phyloP scores from a whole-genome alignment of 2,113 vertebrate species.

The Corapipo altera region DNA sequence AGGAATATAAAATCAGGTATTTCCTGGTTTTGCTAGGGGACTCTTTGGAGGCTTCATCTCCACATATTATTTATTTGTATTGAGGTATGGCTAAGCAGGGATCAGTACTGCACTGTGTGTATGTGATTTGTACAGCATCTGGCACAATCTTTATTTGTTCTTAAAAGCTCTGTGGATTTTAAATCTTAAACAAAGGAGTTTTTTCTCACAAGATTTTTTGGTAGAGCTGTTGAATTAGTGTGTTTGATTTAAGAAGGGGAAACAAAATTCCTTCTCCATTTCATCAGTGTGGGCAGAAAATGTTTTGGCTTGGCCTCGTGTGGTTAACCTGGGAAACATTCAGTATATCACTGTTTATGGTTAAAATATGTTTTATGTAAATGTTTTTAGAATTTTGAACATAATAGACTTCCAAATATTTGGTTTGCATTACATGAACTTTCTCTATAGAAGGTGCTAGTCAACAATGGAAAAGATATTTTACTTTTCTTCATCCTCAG shows the following conservation, averaged over 20 bases:
- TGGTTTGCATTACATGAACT: background rate
- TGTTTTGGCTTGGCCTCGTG: background rate
- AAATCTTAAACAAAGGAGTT: conserved; percentile 43
- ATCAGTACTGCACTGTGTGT: background rate
- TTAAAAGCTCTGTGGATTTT: conserved; percentile 21
- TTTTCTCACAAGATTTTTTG: conserved; percentile 40
- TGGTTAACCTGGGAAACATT: background rate
- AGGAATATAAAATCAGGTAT: conserved; percentile 18
- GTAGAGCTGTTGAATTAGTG: conserved; percentile 1
- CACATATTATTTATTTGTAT: background rate
- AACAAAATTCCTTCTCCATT: conserved; percentile 35
- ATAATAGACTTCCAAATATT: background rate
- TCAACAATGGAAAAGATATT: background rate
- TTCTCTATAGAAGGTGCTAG: background rate
- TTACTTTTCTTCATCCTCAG: background rate
- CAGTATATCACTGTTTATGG: background rate
- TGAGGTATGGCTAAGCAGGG: background rate
- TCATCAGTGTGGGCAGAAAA: conserved; percentile 9
- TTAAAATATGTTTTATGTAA: background rate
- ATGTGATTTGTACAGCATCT: conserved; percentile 18
- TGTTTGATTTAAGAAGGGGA: conserved; percentile 8
- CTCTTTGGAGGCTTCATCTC: background rate
- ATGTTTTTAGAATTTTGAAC: background rate
- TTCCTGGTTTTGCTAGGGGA: background rate
- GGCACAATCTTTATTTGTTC: conserved; percentile 43